phyloP scores from a whole-genome alignment of 2,797 vertebrate genomes.

The Lagodon rhomboides region DNA sequence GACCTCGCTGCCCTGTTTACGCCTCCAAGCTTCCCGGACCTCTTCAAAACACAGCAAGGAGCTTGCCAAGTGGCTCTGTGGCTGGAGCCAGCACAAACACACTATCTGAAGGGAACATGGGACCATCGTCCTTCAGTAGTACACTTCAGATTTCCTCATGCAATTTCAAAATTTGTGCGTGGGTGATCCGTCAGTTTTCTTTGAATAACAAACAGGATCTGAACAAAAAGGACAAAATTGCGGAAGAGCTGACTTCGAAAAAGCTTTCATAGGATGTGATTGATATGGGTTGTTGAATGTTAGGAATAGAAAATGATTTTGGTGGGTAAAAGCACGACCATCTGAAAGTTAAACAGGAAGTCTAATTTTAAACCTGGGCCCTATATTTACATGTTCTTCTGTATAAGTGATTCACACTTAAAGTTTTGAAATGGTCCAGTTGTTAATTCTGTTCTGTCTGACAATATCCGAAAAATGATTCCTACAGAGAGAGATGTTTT shows the following conservation, averaged over 20 bases:
- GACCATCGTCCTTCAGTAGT: conserved; percentile 18
- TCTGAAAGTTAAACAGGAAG: background rate
- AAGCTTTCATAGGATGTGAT: background rate
- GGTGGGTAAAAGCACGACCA: background rate
- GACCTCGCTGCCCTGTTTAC: conserved; percentile 65
- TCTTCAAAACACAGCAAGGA: conserved; percentile 46
- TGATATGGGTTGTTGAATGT: background rate
- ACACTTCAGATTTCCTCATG: conserved; percentile 26
- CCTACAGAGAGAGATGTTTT: too few relatives aligned
- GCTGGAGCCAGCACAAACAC: conserved; percentile 55
- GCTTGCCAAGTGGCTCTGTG: conserved; percentile 43
- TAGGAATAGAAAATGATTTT: background rate
- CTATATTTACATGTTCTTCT: too few relatives aligned
- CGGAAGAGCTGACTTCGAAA: conserved; percentile 8
- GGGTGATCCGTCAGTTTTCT: background rate
- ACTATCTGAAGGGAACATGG: conserved; percentile 2
- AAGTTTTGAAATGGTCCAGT: too few relatives aligned
- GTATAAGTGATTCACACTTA: too few relatives aligned
- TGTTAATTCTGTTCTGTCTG: too few relatives aligned
- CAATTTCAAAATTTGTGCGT: background rate
- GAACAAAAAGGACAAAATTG: conserved; percentile 13
- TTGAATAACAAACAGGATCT: conserved; percentile 4
- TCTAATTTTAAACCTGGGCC: too few relatives aligned
- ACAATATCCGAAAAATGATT: too few relatives aligned
- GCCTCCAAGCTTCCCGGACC: conserved; percentile 61